Conservation (phyloP, 2,113 vertebrate species). For the Channa maculata region DNA sequence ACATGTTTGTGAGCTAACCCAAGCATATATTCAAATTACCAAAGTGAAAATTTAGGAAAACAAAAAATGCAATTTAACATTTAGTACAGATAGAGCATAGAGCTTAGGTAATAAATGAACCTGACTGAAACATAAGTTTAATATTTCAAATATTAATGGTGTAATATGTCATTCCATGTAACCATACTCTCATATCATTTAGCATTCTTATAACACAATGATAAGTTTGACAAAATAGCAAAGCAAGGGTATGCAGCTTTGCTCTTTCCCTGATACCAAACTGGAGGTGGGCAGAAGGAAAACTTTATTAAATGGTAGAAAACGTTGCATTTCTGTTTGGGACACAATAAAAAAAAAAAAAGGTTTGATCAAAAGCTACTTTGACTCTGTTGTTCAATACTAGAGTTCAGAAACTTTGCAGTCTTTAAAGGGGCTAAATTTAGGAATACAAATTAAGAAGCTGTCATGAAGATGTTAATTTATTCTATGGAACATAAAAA, state of each 20-base stretch:
- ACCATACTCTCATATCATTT: neutral
- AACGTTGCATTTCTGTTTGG: neutral
- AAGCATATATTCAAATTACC: conserved; percentile 5
- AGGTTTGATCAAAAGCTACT: conserved; percentile 9
- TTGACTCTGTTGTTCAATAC: conserved; percentile 8
- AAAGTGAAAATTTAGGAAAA: conserved; percentile 5
- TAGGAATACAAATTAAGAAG: conserved; percentile 21
- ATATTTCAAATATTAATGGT: neutral
- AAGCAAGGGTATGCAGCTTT: neutral
- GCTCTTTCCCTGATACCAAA: conserved; percentile 8
- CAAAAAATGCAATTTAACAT: neutral
- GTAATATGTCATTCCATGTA: neutral
- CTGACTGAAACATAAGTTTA: neutral
- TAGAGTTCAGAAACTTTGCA: conserved; percentile 26
- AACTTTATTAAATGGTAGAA: conserved; percentile 6
- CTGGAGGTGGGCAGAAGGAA: too few relatives aligned
- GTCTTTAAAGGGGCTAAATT: conserved; percentile 15
- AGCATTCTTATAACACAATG: conserved; percentile 1
- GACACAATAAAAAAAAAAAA: too few relatives aligned
- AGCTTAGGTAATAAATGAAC: neutral
- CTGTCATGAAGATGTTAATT: conserved; percentile 1
- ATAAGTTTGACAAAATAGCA: conserved; percentile 9
- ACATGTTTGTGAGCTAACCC: neutral
- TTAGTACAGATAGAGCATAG: neutral
- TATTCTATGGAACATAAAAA: neutral